Percentiles rank a stretch among this genome's conserved stretches.
phyloP scores from a whole-genome alignment of 2,113 vertebrate genomes.

The Seriola dumerili region DNA sequence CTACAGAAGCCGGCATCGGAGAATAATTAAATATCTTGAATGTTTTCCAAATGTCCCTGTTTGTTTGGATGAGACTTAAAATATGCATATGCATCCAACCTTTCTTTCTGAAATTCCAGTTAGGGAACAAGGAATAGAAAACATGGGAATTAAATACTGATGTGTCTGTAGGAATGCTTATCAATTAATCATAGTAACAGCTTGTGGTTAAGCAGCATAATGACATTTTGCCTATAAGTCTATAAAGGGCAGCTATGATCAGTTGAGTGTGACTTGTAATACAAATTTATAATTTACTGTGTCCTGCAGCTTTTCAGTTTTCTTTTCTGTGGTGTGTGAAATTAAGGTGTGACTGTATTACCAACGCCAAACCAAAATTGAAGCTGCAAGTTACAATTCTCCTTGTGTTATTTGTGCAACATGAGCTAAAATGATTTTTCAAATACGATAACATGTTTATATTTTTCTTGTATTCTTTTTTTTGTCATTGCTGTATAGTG shows the following conservation, averaged over 20 bases:
- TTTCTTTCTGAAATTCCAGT: background rate
- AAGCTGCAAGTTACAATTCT: background rate
- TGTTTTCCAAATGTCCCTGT: background rate
- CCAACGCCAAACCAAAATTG: background rate
- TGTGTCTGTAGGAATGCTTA: slow-evolving; percentile 48
- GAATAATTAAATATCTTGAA: background rate
- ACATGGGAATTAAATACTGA: slow-evolving; percentile 15
- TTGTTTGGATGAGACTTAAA: background rate
- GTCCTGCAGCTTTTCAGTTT: background rate
- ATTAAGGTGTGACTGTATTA: background rate
- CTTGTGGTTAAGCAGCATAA: slow-evolving; percentile 62
- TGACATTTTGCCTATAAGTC: slow-evolving; percentile 71
- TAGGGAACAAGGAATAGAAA: background rate
- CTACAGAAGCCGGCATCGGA: background rate
- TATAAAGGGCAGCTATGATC: slow-evolving; percentile 55
- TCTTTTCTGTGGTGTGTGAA: background rate
- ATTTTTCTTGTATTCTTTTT: slow-evolving; percentile 19
- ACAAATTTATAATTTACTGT: background rate
- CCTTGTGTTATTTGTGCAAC: background rate
- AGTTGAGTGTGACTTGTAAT: slow-evolving; percentile 20
- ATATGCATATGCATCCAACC: background rate
- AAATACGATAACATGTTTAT: background rate
- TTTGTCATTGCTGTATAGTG: slow-evolving; percentile 22
- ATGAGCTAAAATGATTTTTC: background rate
- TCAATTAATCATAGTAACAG: slow-evolving; percentile 77